Conservation (phyloP, 1,140 invertebrate genomes). For the Heliconius melpomene region DNA sequence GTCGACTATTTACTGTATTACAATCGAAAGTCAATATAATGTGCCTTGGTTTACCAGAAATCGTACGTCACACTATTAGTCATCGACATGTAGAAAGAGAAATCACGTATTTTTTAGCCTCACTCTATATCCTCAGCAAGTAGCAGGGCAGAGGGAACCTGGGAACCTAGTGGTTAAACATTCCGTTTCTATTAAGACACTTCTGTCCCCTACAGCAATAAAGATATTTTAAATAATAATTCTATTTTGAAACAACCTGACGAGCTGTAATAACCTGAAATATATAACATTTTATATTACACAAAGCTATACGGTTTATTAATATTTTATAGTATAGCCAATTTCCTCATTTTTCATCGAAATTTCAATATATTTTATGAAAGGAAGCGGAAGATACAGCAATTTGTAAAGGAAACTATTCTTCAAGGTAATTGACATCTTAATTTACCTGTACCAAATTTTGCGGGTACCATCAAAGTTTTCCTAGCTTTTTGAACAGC, state of each 20-base stretch:
- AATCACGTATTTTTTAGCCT: not conserved
- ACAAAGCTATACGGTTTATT: not conserved
- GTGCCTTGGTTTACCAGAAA: not conserved
- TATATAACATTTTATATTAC: no score
- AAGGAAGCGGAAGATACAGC: constrained; percentile 8
- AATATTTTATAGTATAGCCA: not conserved
- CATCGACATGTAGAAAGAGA: not conserved
- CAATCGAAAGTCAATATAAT: constrained; percentile 8
- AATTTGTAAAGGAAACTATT: constrained; percentile 41
- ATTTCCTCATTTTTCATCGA: constrained; percentile 14
- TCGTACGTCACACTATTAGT: not conserved
- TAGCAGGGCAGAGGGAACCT: not conserved
- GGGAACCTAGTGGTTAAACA: not conserved
- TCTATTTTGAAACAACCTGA: no score
- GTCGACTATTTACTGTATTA: constrained; percentile 11
- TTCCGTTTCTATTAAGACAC: not conserved
- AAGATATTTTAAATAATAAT: no score
- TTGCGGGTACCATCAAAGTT: not conserved
- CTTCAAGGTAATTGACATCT: constrained; percentile 36
- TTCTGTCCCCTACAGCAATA: no score
- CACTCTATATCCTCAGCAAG: no score
- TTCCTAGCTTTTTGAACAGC: not conserved
- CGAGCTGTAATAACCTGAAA: no score
- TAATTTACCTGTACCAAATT: constrained; percentile 27
- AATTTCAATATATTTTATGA: constrained; percentile 34